Percentiles rank a stretch among this genome's conserved stretches.
Evolutionary conservation across 2,888 invertebrate species (phyloP).

Genomic region (Notodonta ziczac): DNA sequence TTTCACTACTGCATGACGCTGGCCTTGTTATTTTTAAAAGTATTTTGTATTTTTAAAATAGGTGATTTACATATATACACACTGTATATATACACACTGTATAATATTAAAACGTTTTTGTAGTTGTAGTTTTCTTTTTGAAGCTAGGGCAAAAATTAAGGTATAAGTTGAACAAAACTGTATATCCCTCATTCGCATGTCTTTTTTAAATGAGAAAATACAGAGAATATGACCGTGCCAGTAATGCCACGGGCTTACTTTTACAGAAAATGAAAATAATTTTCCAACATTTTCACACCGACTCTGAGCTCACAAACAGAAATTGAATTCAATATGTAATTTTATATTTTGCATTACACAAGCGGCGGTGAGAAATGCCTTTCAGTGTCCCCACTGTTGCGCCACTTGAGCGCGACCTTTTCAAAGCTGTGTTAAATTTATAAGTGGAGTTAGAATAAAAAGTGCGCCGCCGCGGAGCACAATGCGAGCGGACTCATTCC

Average conservation of each 20-base stretch:
- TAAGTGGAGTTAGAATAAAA: conserved; percentile 40
- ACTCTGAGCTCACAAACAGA: neutral
- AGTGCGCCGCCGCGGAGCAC: conserved; percentile 25
- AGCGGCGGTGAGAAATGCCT: conserved; percentile 10
- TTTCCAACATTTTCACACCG: neutral
- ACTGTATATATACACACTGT: no score
- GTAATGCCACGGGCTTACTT: neutral
- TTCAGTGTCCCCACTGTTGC: conserved; percentile 12
- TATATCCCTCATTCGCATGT: no score
- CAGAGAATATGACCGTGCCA: no score
- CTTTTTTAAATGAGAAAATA: no score
- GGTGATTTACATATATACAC: no score
- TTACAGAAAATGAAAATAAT: neutral
- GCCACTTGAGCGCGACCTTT: conserved; percentile 23
- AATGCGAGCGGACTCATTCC: conserved; percentile 41
- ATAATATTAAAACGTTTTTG: no score
- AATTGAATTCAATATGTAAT: conserved; percentile 8
- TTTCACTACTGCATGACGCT: neutral
- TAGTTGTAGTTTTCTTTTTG: no score
- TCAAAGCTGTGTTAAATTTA: conserved; percentile 40
- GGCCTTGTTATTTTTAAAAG: neutral
- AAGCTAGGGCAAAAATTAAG: no score
- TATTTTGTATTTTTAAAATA: no score
- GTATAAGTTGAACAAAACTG: no score
- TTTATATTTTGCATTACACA: conserved; percentile 10